Conservation (phyloP, 2,888 invertebrate genomes). For the Punctoribates punctum region DNA sequence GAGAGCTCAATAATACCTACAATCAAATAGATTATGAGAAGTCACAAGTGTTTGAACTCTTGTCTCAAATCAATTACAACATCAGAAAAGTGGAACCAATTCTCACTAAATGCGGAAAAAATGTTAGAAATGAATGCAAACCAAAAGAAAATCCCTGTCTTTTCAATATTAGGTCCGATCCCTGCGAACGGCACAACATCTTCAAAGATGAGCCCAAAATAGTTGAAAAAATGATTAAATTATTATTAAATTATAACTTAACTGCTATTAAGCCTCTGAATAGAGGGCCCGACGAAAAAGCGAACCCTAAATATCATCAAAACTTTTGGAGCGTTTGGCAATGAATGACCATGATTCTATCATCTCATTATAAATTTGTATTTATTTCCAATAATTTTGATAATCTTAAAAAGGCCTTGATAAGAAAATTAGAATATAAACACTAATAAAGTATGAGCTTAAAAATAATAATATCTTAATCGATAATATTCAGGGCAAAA, state of each 20-base stretch:
- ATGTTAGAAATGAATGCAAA: conserved; percentile 15
- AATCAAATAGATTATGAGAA: not conserved
- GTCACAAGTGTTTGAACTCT: not conserved
- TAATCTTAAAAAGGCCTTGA: not conserved
- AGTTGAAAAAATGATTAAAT: conserved; percentile 38
- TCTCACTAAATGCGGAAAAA: not conserved
- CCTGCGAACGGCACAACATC: conserved; percentile 51
- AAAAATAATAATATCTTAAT: too few relatives aligned
- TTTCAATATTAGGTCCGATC: conserved; percentile 53
- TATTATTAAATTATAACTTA: conserved; percentile 40
- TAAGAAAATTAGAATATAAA: not conserved
- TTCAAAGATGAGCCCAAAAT: conserved; percentile 44
- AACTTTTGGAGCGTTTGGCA: conserved; percentile 45
- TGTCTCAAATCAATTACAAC: not conserved
- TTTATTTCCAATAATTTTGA: too few relatives aligned
- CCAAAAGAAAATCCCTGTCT: conserved; percentile 51
- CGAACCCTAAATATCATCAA: conserved; percentile 46
- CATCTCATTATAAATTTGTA: too few relatives aligned
- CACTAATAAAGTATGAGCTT: too few relatives aligned
- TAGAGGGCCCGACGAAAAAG: conserved; percentile 45
- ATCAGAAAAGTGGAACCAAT: not conserved
- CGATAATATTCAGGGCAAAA: not conserved
- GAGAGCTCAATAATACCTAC: conserved; percentile 9
- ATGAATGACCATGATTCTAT: too few relatives aligned
- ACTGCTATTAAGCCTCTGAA: conserved; percentile 46